Evolutionary conservation across 2,888 invertebrate genomes (phyloP), one percentile per base, ranked within the genome.

Genomic region (Lepidochrysops patricia): DNA sequence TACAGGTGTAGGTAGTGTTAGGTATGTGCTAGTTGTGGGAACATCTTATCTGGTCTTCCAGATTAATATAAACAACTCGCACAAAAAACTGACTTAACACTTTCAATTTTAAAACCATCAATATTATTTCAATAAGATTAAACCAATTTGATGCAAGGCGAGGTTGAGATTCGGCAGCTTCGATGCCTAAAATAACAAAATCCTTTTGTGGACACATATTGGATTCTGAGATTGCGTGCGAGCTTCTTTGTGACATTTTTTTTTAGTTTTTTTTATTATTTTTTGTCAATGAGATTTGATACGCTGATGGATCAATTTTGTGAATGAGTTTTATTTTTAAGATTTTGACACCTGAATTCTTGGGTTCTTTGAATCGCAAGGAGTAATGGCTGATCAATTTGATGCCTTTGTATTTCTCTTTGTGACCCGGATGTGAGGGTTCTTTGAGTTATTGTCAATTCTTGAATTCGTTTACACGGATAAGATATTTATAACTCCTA

Each of bases 261-360:
- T 72, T 71, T 68, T 67, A 67, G 62, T 57, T 62, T 69, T 70
- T 71, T 70, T 64, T 61, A 43, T 59, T 61, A 52, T 65, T 66
- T 68, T 70, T 73, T 72, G 72, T 73, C 72, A 71, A 68, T 65
- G 76, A 74, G 78, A 79, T 82, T 80, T 83, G 85, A 86, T 86
- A 82, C 83, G 80, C 78, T 80, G 84, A 84, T 84, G 80, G 78
- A 80, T 81, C 73, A 75, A 71, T 63, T 66, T 71, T 71, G 69
- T 83, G 77, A 80, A 79, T 81, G 74, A 74, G 69, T 72, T 79
- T 76, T 76, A 75, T 79, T 77, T 74, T 76, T 74, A 72, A 74
- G 68, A 72, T 71, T 70, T 71, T 85, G 85, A 87, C 88, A 88
- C 88, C 88, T 86, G 88, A 88, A 84, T 77, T 74, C 75, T 67